A percentile compares a stretch with the other conserved stretches of the same genome.
These are phyloP conservation scores for Vireo altiloquus DNA, from an alignment of 2,113 vertebrate species.

Conservation along the genomic window DNA sequence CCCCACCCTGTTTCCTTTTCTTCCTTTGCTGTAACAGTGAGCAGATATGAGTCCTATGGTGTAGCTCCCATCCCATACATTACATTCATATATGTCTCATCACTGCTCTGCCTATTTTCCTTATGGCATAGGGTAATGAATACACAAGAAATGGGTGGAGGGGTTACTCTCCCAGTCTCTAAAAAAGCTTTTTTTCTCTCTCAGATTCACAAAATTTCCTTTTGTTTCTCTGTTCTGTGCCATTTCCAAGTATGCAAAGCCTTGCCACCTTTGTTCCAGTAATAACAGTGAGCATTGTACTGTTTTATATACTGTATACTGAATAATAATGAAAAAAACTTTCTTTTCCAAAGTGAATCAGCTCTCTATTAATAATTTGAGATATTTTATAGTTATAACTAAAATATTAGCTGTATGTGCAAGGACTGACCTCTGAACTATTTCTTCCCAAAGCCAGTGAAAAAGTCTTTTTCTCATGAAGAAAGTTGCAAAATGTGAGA, in stretches of 20 bases:
- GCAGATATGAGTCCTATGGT: background rate
- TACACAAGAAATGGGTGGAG: background rate
- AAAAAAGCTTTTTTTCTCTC: background rate
- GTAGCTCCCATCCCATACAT: background rate
- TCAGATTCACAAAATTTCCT: background rate
- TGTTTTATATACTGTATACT: background rate
- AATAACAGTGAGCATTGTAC: background rate
- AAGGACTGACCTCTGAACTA: background rate
- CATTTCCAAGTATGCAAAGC: background rate
- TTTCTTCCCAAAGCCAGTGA: background rate
- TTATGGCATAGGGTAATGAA: background rate
- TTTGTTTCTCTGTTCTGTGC: background rate
- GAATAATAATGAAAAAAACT: background rate
- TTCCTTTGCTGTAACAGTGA: background rate
- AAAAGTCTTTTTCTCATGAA: background rate
- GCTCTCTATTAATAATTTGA: background rate
- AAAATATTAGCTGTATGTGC: background rate
- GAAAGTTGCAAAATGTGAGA: background rate
- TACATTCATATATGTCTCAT: background rate
- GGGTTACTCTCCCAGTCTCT: background rate
- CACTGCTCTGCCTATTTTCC: background rate
- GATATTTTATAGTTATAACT: background rate
- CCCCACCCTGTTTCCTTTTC: background rate
- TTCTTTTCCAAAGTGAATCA: background rate
- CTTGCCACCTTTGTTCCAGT: background rate